Evolutionary conservation across 2,113 vertebrate species (phyloP), one percentile per base, ranked within the genome.

Genomic region (Pelobates fuscus): DNA sequence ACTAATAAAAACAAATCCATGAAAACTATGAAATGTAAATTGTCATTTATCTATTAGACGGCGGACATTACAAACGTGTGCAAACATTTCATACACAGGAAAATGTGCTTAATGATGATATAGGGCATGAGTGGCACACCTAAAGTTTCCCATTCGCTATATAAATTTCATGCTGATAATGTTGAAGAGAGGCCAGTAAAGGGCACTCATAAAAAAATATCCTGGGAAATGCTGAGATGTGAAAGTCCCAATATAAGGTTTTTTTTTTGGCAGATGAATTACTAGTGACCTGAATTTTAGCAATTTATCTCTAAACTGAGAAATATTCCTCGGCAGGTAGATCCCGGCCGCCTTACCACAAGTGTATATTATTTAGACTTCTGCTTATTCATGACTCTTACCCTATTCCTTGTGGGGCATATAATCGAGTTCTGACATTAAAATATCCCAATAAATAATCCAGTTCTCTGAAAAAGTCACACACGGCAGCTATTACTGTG

Each of bases 91-190:
- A 67, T 15, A n/a, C 12, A n/a, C 41, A 46, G 73, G 54, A 46
- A 44, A 37, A 67, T 27, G 41, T 65, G 55, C 44, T 27, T 58
- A 61, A 18, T 59, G 30, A 41, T 76, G 72, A 68, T 77, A 67
- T 52, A 68, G 73, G 73, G 67, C 67, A 57, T 68, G 73, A 67
- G 64, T 37, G 73, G 61, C 41, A 67, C 73, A 49, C 26, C 27
- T 32, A 60, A 77, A 77, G 73, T 68, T 77, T 61, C 65, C 32
- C 73, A 68, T 77, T 77, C 59, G 64, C 73, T 77, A 67, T 29
- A 77, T 77, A 77, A 77, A 77, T 77, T 77, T 68, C 73, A 68
- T 77, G 58, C 73, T 61, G 73, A 77, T 68, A 77, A 77, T 77
- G 57, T 58, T 60, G 73, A 77, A 57, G 55, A 11, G 23, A 68